Conservation (phyloP, 2,797 vertebrate genomes). For the Acrossocheilus fasciatus region DNA sequence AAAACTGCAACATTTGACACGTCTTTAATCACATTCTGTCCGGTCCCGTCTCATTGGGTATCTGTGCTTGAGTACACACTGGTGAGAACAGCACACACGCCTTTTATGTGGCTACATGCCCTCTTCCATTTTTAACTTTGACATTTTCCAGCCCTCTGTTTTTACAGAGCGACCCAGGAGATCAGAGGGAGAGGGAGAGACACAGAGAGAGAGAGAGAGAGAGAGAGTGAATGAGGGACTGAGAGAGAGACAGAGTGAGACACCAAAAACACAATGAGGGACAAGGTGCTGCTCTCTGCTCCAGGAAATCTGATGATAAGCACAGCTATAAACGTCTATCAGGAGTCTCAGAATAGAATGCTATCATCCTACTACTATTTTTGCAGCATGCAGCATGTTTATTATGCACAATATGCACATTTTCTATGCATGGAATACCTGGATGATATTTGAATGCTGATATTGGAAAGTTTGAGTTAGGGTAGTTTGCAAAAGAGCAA, state of each 20-base stretch:
- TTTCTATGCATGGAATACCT: background rate
- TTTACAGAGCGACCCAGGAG: constrained; percentile 65
- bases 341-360: background rate
- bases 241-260: background rate
- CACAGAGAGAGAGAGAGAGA: constrained; percentile 3
- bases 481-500: background rate
- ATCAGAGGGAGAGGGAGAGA: constrained; percentile 62
- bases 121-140: constrained; percentile 76
- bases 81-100: constrained; percentile 44
- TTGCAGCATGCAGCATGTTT: background rate
- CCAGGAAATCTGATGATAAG: constrained; percentile 20
- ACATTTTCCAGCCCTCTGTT: constrained; percentile 75
- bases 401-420: background rate
- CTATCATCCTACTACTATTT: background rate
- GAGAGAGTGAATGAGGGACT: constrained; percentile 3
- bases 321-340: background rate
- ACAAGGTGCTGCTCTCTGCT: constrained; percentile 6
- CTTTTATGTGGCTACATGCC: constrained; percentile 70
- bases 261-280: background rate
- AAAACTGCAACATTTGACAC: background rate
- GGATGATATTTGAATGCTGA: background rate
- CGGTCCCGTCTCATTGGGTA: constrained; percentile 1
- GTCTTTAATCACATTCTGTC: constrained; percentile 1
- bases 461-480: background rate
- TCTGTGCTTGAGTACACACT: constrained; percentile 46